phyloP scores from a whole-genome alignment of 2,888 invertebrate genomes.

The Rhyacophila evoluta region DNA sequence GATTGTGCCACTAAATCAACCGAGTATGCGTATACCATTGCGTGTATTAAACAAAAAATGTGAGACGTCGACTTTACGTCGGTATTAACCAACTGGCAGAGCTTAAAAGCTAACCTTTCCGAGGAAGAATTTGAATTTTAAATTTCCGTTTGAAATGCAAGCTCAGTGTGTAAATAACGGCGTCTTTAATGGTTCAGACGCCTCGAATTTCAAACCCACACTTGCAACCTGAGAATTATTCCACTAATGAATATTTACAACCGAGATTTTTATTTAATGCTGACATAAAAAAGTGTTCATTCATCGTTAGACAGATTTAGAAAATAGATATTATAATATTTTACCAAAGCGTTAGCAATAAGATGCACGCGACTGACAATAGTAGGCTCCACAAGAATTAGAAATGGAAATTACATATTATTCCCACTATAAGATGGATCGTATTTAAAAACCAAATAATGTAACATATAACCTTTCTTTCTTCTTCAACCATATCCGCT shows the following conservation, averaged over 20 bases:
- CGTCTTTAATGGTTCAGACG: constrained; percentile 33
- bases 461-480: too few species aligned
- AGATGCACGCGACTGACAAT: too few species aligned
- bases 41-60: too few species aligned
- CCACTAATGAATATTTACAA: constrained; percentile 26
- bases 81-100: not conserved
- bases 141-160: constrained; percentile 39
- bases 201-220: constrained; percentile 15
- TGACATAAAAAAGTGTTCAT: not conserved
- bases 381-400: too few species aligned
- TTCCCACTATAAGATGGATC: too few species aligned
- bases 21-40: too few species aligned
- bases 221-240: constrained; percentile 37
- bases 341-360: too few species aligned
- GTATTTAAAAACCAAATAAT: too few species aligned
- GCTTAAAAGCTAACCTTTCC: too few species aligned
- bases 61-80: not conserved
- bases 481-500: too few species aligned
- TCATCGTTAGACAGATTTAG: not conserved
- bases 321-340: not conserved
- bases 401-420: too few species aligned
- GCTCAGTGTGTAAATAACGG: constrained; percentile 44
- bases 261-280: not conserved
- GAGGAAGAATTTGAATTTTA: constrained; percentile 15
- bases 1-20: too few species aligned